A percentile compares a stretch with the other conserved stretches of the same genome.
phyloP scores from a whole-genome alignment of 2,888 invertebrate genomes.

The Rhopalosiphum nymphaeae region DNA sequence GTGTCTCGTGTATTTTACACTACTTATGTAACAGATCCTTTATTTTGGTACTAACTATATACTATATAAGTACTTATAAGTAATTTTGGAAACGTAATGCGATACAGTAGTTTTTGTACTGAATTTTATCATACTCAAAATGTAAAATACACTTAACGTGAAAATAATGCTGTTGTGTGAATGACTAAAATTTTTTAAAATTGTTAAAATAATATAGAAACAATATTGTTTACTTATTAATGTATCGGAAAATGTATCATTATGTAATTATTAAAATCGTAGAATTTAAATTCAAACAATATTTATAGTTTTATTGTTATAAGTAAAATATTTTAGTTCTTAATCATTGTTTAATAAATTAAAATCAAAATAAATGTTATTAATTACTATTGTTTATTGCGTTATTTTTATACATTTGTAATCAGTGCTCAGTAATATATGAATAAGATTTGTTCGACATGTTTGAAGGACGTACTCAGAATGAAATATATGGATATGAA shows the following conservation, averaged over 20 bases:
- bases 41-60: background rate
- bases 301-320: background rate
- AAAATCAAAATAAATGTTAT: background rate
- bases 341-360: background rate
- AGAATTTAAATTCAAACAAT: background rate
- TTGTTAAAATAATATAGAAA: background rate
- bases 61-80: background rate
- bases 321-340: background rate
- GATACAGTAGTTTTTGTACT: background rate
- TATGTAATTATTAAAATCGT: background rate
- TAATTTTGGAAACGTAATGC: background rate
- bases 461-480: background rate
- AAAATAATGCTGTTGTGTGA: background rate
- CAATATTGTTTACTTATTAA: background rate
- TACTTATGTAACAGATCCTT: background rate
- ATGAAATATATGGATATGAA: slow-evolving; percentile 13
- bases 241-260: background rate
- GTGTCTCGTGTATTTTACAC: background rate
- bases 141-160: background rate
- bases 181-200: background rate
- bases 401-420: background rate
- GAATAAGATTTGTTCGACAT: slow-evolving; percentile 14
- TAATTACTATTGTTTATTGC: background rate
- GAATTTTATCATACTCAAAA: background rate
- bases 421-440: background rate